phyloP scores from a whole-genome alignment of 2,797 vertebrate genomes.

The Gymnothorax javanicus region DNA sequence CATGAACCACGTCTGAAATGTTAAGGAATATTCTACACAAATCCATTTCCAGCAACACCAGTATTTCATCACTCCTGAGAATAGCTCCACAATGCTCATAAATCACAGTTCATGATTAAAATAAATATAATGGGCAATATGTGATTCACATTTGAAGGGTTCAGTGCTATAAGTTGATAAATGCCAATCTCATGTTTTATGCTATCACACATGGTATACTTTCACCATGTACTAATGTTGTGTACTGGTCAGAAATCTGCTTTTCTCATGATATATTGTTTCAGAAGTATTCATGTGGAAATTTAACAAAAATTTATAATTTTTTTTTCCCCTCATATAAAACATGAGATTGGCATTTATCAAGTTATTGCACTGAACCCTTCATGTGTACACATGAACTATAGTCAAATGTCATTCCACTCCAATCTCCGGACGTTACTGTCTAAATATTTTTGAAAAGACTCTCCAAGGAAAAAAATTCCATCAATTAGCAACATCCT shows the following conservation, averaged over 20 bases:
- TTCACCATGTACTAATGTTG: too few relatives aligned
- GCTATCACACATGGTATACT: too few relatives aligned
- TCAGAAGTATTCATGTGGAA: too few relatives aligned
- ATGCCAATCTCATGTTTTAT: too few relatives aligned
- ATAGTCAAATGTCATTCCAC: background rate
- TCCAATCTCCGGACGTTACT: background rate
- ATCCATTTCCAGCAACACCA: background rate
- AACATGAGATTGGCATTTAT: too few relatives aligned
- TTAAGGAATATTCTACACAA: background rate
- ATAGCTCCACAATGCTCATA: background rate
- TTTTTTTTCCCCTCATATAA: too few relatives aligned
- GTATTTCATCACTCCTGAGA: background rate
- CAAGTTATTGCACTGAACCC: too few relatives aligned
- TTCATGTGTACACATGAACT: background rate
- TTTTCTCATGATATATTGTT: too few relatives aligned
- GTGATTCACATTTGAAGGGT: background rate
- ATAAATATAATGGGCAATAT: background rate
- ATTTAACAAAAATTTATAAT: too few relatives aligned
- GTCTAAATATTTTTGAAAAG: background rate
- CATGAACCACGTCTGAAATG: background rate
- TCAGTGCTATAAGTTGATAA: too few relatives aligned
- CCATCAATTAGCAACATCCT: background rate
- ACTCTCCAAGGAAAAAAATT: background rate
- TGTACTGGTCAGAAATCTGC: too few relatives aligned
- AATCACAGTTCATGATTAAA: background rate